Evolutionary conservation across 1,140 invertebrate genomes (phyloP).

Genomic region (Danaus melanippus): DNA sequence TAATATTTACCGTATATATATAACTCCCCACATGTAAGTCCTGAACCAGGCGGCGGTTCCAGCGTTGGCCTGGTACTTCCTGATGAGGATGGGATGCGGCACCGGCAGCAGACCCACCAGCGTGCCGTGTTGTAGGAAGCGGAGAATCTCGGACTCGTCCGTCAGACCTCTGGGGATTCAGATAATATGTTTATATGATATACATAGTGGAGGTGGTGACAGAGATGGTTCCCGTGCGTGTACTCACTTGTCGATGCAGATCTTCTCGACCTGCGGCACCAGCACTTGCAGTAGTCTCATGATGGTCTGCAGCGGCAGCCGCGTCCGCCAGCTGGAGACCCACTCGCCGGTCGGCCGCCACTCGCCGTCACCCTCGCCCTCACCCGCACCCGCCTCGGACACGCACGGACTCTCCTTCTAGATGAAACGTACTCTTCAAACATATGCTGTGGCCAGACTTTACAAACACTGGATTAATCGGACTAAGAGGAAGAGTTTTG

Average conservation of each 20-base stretch:
- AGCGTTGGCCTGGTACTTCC: slow-evolving; percentile 98
- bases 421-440: background rate
- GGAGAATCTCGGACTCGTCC: slow-evolving; percentile 99
- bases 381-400: slow-evolving; percentile 1
- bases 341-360: slow-evolving; percentile 73
- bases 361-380: slow-evolving; percentile 14
- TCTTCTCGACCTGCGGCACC: slow-evolving; percentile 99
- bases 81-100: slow-evolving; percentile 98
- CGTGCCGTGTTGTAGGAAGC: slow-evolving; percentile 99
- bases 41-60: slow-evolving; percentile 99
- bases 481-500: too few species aligned
- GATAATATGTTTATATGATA: background rate
- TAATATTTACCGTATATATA: slow-evolving; percentile 88
- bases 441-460: too few species aligned
- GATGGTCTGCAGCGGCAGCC: slow-evolving; percentile 98
- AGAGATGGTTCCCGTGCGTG: background rate
- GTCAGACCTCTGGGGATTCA: slow-evolving; percentile 87
- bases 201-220: background rate
- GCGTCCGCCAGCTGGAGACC: slow-evolving; percentile 97
- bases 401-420: slow-evolving; percentile 22
- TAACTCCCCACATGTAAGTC: slow-evolving; percentile 99
- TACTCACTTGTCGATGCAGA: slow-evolving; percentile 98
- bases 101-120: slow-evolving; percentile 97
- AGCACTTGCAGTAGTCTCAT: slow-evolving; percentile 98
- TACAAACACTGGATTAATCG: too few species aligned